These are phyloP conservation scores for Brenthis daphne DNA, from an alignment of 2,888 invertebrate species.

Conservation along the genomic window DNA sequence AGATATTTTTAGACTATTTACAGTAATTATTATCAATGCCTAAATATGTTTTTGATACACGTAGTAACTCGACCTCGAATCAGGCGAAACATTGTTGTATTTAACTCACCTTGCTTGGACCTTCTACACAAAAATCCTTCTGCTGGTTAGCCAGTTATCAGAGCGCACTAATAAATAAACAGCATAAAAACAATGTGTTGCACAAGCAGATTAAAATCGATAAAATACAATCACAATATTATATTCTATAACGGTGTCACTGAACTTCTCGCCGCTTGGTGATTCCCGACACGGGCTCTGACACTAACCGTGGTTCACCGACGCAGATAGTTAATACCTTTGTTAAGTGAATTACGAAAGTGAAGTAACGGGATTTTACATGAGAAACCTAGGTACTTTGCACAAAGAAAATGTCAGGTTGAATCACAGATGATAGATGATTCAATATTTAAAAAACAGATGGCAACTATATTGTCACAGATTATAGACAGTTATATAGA, in stretches of 20 bases:
- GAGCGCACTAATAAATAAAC: conserved; percentile 71
- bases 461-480: conserved; percentile 12
- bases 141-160: conserved; percentile 61
- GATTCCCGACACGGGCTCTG: conserved; percentile 54
- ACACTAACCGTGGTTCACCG: conserved; percentile 59
- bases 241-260: conserved; percentile 58
- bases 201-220: conserved; percentile 72
- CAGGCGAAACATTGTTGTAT: conserved; percentile 39
- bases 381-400: conserved; percentile 69
- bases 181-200: conserved; percentile 69
- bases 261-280: conserved; percentile 48
- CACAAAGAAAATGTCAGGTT: conserved; percentile 66
- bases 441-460: conserved; percentile 2
- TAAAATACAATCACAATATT: conserved; percentile 66
- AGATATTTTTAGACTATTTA: conserved; percentile 42
- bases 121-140: conserved; percentile 70
- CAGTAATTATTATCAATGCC: conserved; percentile 35
- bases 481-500: background rate
- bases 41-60: conserved; percentile 28
- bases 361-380: conserved; percentile 77
- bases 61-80: conserved; percentile 24
- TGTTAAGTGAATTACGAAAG: conserved; percentile 76
- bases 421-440: conserved; percentile 30
- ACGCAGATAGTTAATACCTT: conserved; percentile 68
- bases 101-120: conserved; percentile 69